Conservation (phyloP, 2,113 vertebrate genomes). For the Corythaeola cristata region DNA sequence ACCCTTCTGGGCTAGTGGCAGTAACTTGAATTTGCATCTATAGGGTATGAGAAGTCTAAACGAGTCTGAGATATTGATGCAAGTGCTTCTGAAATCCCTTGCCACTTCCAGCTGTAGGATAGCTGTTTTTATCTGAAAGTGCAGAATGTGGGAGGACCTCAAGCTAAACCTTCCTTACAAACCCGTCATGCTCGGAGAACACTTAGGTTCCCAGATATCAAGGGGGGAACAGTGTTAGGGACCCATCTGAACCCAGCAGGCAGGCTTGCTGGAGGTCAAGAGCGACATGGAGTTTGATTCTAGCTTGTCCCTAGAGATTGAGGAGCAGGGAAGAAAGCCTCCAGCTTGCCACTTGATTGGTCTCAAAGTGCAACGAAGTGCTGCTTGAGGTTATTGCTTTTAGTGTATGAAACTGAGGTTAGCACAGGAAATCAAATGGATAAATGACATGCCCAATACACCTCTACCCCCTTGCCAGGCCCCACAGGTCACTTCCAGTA, state of each 20-base stretch:
- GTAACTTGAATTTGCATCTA: not conserved
- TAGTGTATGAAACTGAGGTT: not conserved
- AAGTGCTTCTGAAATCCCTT: not conserved
- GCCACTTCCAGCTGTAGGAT: not conserved
- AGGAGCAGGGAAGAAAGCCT: not conserved
- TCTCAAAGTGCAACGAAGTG: not conserved
- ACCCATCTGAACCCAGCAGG: not conserved
- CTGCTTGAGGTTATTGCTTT: not conserved
- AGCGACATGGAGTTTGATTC: not conserved
- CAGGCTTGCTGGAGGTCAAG: not conserved
- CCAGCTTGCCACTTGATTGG: not conserved
- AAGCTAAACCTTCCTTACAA: not conserved
- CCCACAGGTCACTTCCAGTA: not conserved
- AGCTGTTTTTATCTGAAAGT: not conserved
- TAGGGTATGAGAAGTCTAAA: not conserved
- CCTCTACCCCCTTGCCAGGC: not conserved
- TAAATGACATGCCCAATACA: not conserved
- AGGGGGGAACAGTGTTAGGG: fast-evolving
- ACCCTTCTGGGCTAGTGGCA: not conserved
- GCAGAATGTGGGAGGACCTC: not conserved
- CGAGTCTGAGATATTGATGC: not conserved
- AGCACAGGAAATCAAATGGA: not conserved
- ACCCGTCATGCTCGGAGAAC: not conserved
- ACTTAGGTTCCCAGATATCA: fast-evolving
- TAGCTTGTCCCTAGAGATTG: not conserved